phyloP scores from a whole-genome alignment of 2,888 invertebrate species.

The Drosophila kambysellisi region DNA sequence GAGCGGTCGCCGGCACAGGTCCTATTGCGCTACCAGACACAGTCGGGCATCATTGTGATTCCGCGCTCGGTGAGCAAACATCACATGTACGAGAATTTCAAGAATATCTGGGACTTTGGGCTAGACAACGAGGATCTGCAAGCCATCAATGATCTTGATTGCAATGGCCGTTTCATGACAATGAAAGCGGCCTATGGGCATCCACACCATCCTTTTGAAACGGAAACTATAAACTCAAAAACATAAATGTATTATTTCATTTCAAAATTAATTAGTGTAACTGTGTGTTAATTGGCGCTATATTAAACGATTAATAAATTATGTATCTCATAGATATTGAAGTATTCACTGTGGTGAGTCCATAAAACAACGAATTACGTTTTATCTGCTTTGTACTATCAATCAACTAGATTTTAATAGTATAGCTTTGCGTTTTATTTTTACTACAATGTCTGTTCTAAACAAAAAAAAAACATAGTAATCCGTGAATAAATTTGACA shows the following conservation, averaged over 20 bases:
- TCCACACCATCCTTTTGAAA: constrained; percentile 66
- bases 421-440: neutral
- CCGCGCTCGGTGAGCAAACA: constrained; percentile 69
- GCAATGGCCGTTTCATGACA: constrained; percentile 71
- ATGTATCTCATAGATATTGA: neutral
- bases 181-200: constrained; percentile 72
- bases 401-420: neutral
- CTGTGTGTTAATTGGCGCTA: constrained; percentile 5
- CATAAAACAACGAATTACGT: no score
- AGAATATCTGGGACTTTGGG: constrained; percentile 71
- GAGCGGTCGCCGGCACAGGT: constrained; percentile 65
- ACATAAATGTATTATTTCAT: constrained; percentile 8
- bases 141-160: constrained; percentile 65
- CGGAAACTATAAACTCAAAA: neutral
- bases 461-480: constrained; percentile 3
- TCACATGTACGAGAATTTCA: constrained; percentile 70
- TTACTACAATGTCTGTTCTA: neutral
- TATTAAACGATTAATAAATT: constrained; percentile 9
- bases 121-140: constrained; percentile 62
- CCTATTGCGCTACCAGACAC: constrained; percentile 74
- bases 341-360: neutral
- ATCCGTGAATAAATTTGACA: neutral
- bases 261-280: constrained; percentile 14
- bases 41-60: constrained; percentile 73
- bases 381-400: neutral